These are phyloP conservation scores for Falco concolor DNA, from an alignment of 2,797 vertebrate species.

Conservation along the genomic window DNA sequence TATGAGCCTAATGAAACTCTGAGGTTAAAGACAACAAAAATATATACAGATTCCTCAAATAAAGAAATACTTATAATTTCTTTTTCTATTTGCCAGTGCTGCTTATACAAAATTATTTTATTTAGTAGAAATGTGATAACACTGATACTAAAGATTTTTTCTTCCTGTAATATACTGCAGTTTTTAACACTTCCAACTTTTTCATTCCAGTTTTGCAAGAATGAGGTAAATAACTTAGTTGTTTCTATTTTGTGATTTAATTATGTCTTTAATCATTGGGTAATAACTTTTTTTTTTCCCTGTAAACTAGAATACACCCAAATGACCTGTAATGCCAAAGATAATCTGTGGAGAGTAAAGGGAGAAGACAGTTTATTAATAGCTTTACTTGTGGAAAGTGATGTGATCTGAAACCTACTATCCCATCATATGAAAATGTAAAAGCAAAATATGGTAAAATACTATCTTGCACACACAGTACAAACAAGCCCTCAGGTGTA, in stretches of 20 bases:
- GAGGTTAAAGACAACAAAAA: background rate
- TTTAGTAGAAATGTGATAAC: background rate
- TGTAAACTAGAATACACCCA: background rate
- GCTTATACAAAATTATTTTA: background rate
- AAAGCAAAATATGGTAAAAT: background rate
- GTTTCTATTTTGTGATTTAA: background rate
- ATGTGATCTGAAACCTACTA: background rate
- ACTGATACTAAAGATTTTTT: background rate
- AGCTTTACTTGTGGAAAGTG: background rate
- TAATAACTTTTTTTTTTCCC: background rate
- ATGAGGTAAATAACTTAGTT: background rate
- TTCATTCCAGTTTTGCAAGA: background rate
- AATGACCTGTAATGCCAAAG: background rate
- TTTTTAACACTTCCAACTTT: background rate
- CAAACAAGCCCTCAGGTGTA: background rate
- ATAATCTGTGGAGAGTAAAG: background rate
- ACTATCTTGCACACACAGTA: background rate
- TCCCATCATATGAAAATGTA: background rate
- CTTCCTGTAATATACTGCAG: background rate
- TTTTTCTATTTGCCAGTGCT: background rate
- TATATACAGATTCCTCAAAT: background rate
- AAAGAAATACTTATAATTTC: background rate
- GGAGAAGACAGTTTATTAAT: background rate
- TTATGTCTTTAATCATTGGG: background rate
- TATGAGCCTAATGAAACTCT: background rate